These are phyloP conservation scores for Ophonus ardosiacus DNA, from an alignment of 2,888 invertebrate species.

Conservation along the genomic window DNA sequence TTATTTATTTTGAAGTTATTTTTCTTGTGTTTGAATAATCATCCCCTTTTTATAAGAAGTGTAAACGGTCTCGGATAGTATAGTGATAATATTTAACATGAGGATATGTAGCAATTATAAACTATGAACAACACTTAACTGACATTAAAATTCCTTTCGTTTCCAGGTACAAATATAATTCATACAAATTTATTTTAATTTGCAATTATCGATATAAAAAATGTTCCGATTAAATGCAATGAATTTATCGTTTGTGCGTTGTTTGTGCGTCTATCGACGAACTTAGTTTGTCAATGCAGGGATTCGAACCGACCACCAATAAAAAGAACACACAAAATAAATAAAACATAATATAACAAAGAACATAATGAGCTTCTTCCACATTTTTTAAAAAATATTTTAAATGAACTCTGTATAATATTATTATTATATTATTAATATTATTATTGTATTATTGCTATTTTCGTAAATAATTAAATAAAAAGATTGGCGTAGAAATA, in stretches of 20 bases:
- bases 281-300: background rate
- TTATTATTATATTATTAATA: too few relatives aligned
- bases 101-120: constrained; percentile 62
- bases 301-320: background rate
- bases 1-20: background rate
- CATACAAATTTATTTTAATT: constrained; percentile 51
- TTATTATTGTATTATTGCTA: too few relatives aligned
- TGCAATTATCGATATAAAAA: constrained; percentile 52
- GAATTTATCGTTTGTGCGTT: constrained; percentile 58
- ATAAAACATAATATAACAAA: background rate
- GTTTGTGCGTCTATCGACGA: constrained; percentile 56
- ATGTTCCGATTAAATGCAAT: constrained; percentile 58
- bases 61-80: constrained; percentile 37
- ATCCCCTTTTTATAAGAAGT: background rate
- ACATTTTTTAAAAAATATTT: too few relatives aligned
- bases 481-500: too few relatives aligned
- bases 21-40: background rate
- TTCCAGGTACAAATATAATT: constrained; percentile 62
- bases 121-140: constrained; percentile 61
- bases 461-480: too few relatives aligned
- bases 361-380: too few relatives aligned
- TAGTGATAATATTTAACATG: constrained; percentile 52
- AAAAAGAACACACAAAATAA: background rate
- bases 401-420: too few relatives aligned
- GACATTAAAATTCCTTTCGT: constrained; percentile 55